A percentile compares a stretch with the other conserved stretches of the same genome.
Evolutionary conservation across 2,113 vertebrate species (phyloP).

Genomic region (Halcyon senegalensis): DNA sequence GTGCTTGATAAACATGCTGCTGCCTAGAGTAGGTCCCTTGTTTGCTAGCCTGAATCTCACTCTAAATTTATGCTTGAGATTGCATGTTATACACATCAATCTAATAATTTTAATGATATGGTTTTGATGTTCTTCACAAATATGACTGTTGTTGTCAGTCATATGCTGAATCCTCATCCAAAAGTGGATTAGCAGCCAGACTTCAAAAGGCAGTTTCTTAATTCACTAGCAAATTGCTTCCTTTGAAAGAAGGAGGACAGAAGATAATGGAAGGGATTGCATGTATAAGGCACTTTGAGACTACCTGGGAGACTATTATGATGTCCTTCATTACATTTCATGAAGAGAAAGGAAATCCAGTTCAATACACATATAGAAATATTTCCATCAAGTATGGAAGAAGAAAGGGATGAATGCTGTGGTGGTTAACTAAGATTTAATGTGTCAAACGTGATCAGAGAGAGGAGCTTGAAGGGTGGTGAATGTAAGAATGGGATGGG

Average conservation of each 20-base stretch:
- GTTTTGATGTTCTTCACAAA: background rate
- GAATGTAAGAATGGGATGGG: background rate
- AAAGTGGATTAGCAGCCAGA: background rate
- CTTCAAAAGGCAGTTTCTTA: background rate
- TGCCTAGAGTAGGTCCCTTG: background rate
- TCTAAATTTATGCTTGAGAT: background rate
- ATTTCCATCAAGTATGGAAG: background rate
- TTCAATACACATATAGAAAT: background rate
- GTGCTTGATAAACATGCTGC: background rate
- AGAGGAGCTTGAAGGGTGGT: background rate
- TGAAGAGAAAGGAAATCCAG: background rate
- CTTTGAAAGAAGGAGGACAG: background rate
- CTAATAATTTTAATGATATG: background rate
- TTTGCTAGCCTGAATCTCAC: background rate
- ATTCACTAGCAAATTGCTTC: background rate
- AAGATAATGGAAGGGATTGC: background rate
- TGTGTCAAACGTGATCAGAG: background rate
- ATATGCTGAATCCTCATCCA: background rate
- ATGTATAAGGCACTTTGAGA: background rate
- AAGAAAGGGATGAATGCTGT: background rate
- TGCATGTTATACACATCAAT: background rate
- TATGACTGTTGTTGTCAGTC: no score
- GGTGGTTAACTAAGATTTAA: background rate
- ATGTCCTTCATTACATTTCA: background rate
- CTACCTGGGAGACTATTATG: background rate